Evolutionary conservation across 2,888 invertebrate species (phyloP).

Genomic region (Andrena bucephala): DNA sequence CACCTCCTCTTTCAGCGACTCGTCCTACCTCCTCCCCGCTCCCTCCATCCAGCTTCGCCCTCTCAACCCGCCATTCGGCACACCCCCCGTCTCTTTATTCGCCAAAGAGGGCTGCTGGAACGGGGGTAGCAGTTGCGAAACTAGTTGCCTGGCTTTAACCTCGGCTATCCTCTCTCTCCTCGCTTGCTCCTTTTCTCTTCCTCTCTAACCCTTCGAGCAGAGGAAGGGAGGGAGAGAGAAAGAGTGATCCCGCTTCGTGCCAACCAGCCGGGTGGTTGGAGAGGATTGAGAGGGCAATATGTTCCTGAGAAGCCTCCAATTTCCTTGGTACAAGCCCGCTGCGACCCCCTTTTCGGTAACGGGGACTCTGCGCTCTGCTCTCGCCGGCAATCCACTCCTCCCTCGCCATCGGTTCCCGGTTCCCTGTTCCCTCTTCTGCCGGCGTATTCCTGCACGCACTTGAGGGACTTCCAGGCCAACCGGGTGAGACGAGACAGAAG

Average conservation of each 20-base stretch:
- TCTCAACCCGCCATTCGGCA: slow-evolving; percentile 51
- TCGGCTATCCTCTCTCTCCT: slow-evolving; percentile 47
- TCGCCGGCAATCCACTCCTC: slow-evolving; percentile 12
- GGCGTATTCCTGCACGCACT: slow-evolving; percentile 35
- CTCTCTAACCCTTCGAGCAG: not conserved
- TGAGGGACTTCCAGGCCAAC: slow-evolving; percentile 31
- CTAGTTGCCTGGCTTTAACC: slow-evolving; percentile 72
- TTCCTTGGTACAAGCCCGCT: slow-evolving; percentile 70
- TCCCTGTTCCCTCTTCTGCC: slow-evolving; percentile 4
- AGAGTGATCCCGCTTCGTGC: slow-evolving; percentile 46
- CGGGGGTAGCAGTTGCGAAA: slow-evolving; percentile 67
- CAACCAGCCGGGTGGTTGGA: slow-evolving; percentile 53
- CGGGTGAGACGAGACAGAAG: slow-evolving; percentile 10
- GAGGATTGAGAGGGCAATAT: slow-evolving; percentile 77
- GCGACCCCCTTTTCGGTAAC: slow-evolving; percentile 62
- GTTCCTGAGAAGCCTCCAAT: slow-evolving; percentile 77
- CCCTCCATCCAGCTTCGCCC: slow-evolving; percentile 38
- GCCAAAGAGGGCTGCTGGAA: slow-evolving; percentile 46
- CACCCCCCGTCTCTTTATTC: slow-evolving; percentile 58
- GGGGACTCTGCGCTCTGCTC: slow-evolving; percentile 13
- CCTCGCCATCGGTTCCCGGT: not conserved
- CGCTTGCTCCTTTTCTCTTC: not conserved
- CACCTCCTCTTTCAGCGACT: slow-evolving; percentile 37
- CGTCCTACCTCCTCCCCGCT: slow-evolving; percentile 24
- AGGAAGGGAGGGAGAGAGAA: slow-evolving; percentile 1